These are phyloP conservation scores for Aphis gossypii DNA, from an alignment of 1,140 invertebrate genomes.

Conservation along the genomic window DNA sequence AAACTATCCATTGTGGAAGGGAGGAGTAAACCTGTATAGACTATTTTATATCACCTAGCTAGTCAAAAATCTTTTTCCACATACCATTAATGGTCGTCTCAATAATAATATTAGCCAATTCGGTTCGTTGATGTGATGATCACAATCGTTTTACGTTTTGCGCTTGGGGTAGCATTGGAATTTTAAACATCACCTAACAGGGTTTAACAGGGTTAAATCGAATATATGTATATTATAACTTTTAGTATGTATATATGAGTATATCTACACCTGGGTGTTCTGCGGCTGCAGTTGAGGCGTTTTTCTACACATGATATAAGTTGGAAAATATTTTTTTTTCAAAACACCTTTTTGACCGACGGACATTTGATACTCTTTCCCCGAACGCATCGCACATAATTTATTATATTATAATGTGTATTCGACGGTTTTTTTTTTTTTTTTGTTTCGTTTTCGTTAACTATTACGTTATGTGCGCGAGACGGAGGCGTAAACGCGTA, in stretches of 20 bases:
- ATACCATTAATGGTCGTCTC: not conserved
- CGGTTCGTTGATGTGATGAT: not conserved
- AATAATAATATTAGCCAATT: not conserved
- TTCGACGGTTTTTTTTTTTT: constrained; percentile 35
- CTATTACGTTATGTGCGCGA: constrained; percentile 36
- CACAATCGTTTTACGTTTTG: not conserved
- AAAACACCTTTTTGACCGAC: constrained; percentile 22
- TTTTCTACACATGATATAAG: not conserved
- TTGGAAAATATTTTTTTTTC: constrained; percentile 7
- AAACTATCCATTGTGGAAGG: not conserved
- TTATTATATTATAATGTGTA: not conserved
- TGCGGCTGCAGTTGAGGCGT: not conserved
- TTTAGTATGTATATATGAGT: not conserved
- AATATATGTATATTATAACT: not conserved
- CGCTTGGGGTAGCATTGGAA: not conserved
- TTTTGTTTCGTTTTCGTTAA: not conserved
- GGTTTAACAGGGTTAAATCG: not conserved
- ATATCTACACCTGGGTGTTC: constrained; percentile 48
- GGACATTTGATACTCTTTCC: constrained; percentile 39
- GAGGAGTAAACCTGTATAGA: not conserved
- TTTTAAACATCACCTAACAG: not conserved
- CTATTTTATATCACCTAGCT: not conserved
- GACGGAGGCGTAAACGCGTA: constrained; percentile 55
- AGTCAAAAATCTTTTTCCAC: not conserved
- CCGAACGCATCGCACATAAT: not conserved